These are phyloP conservation scores for Agrotis segetum DNA, from an alignment of 2,888 invertebrate species.

Conservation along the genomic window DNA sequence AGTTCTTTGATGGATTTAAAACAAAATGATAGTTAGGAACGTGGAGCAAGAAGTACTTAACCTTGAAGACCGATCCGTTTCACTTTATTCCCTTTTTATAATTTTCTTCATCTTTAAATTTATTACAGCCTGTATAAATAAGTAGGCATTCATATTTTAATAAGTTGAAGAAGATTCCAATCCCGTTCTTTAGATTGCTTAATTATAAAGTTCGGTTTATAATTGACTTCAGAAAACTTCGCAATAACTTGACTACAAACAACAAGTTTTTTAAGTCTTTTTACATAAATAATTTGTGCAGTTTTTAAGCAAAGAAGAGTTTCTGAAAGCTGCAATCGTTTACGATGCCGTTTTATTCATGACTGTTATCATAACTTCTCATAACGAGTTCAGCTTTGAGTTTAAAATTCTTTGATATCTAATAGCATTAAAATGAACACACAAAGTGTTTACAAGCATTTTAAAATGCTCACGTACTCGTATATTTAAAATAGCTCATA, in stretches of 20 bases:
- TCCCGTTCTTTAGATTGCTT: conserved; percentile 23
- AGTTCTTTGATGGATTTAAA: no score
- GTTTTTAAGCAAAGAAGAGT: neutral
- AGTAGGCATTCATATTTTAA: conserved; percentile 15
- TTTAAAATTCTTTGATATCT: neutral
- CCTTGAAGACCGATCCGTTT: no score
- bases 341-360: neutral
- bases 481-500: neutral
- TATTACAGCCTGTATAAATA: neutral
- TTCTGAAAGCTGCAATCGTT: conserved; percentile 1
- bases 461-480: neutral
- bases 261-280: conserved; percentile 22
- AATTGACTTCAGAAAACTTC: conserved; percentile 32
- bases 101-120: neutral
- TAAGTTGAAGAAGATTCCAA: conserved; percentile 15
- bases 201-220: conserved; percentile 34
- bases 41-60: no score
- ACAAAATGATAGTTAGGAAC: no score
- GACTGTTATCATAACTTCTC: neutral
- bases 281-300: conserved; percentile 14
- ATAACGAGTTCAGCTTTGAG: neutral
- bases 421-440: neutral
- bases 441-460: neutral
- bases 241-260: conserved; percentile 14
- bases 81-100: neutral